phyloP scores from a whole-genome alignment of 2,888 invertebrate species.

The Macroteleia sp. region DNA sequence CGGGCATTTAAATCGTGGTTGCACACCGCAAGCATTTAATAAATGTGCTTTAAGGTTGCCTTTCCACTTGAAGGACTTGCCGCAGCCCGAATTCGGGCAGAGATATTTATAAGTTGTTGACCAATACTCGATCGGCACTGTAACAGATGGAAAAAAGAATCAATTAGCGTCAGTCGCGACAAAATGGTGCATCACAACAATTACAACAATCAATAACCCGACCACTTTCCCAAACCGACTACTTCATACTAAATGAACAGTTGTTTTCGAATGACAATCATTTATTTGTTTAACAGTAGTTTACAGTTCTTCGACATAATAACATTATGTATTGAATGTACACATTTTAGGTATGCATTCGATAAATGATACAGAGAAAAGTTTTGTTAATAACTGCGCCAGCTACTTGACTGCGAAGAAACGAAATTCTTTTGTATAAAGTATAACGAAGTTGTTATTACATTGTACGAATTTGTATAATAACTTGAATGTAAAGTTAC shows the following conservation, averaged over 20 bases:
- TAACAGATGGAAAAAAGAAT: constrained; percentile 50
- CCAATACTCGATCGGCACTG: constrained; percentile 52
- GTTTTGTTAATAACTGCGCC: no score
- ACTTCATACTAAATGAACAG: constrained; percentile 5
- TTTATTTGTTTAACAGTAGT: constrained; percentile 27
- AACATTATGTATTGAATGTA: no score
- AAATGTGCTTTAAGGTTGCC: constrained; percentile 72
- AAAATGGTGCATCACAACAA: not conserved
- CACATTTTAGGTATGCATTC: no score
- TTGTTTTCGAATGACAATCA: constrained; percentile 15
- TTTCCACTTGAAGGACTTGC: constrained; percentile 68
- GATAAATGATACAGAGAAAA: no score
- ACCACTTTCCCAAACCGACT: not conserved
- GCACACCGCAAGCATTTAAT: constrained; percentile 75
- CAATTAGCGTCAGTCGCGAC: constrained; percentile 25
- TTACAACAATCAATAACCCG: constrained; percentile 9
- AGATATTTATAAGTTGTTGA: constrained; percentile 16
- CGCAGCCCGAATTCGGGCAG: constrained; percentile 67
- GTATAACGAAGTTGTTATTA: no score
- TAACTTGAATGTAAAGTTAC: no score
- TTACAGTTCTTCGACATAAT: constrained; percentile 27
- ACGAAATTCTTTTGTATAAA: no score
- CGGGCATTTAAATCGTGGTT: constrained; percentile 76
- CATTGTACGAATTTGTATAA: no score
- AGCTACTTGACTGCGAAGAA: no score